Conservation (phyloP, 2,888 invertebrate genomes). For the Chaitophorus viminalis region DNA sequence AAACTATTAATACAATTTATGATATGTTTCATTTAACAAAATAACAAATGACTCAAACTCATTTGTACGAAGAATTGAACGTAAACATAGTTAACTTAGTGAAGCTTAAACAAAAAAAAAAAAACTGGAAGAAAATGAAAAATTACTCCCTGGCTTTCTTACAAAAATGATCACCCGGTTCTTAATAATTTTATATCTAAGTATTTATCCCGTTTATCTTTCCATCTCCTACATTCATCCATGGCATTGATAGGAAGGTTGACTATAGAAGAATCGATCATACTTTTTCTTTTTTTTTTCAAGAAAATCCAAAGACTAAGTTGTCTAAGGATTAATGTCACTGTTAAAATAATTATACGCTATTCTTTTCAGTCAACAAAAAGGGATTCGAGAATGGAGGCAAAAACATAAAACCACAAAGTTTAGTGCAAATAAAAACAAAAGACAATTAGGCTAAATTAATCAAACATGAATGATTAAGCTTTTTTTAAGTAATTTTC, state of each 20-base stretch:
- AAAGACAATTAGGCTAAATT: slow-evolving; percentile 39
- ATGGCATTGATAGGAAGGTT: slow-evolving; percentile 11
- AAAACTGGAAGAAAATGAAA: not conserved
- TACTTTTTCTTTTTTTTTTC: slow-evolving; percentile 19
- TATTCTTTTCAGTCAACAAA: slow-evolving; percentile 36
- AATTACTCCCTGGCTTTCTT: slow-evolving; percentile 2
- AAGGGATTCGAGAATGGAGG: slow-evolving; percentile 11
- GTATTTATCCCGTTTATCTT: slow-evolving; percentile 29
- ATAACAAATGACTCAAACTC: not conserved
- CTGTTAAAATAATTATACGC: slow-evolving; percentile 53
- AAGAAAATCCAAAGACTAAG: slow-evolving; percentile 36
- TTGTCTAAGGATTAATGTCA: slow-evolving; percentile 38
- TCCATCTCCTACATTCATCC: not conserved
- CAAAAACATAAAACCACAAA: slow-evolving; percentile 48
- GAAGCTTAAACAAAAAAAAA: slow-evolving; percentile 1
- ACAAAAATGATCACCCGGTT: not conserved
- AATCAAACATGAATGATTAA: slow-evolving; percentile 49
- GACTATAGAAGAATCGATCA: slow-evolving; percentile 35
- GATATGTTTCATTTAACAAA: not conserved
- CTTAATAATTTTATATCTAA: slow-evolving; percentile 1
- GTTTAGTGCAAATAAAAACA: slow-evolving; percentile 43
- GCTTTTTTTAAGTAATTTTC: slow-evolving; percentile 36
- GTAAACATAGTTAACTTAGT: slow-evolving; percentile 8
- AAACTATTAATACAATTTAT: not conserved
- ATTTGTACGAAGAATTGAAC: slow-evolving; percentile 14